Conservation (phyloP, 2,888 invertebrate species). For the Asteroscopus sphinx region DNA sequence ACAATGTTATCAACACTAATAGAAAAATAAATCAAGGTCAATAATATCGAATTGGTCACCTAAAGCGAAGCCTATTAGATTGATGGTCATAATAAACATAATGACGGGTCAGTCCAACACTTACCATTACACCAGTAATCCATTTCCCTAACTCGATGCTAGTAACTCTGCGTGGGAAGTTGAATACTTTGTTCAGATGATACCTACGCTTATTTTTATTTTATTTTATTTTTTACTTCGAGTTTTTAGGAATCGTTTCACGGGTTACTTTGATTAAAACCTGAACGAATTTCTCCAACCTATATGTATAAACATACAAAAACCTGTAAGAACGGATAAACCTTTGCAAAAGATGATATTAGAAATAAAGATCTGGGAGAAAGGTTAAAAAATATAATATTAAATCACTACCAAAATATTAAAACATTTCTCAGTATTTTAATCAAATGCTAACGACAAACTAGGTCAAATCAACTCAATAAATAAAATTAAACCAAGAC, state of each 20-base stretch:
- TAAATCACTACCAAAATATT: too few species aligned
- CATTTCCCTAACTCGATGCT: constrained; percentile 32
- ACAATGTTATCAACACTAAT: constrained; percentile 2
- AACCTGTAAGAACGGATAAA: too few species aligned
- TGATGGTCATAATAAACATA: constrained; percentile 25
- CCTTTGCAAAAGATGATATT: too few species aligned
- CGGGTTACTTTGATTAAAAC: too few species aligned
- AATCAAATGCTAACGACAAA: constrained; percentile 12
- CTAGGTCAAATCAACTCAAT: constrained; percentile 33
- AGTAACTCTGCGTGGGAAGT: constrained; percentile 23
- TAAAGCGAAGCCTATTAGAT: constrained; percentile 27
- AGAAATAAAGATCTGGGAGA: too few species aligned
- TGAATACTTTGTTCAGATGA: neutral
- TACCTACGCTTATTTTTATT: neutral
- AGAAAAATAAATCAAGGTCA: constrained; percentile 8
- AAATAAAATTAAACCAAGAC: constrained; percentile 49
- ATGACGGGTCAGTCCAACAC: constrained; percentile 32
- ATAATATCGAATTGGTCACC: constrained; percentile 10
- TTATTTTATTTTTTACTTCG: neutral
- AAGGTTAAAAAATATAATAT: too few species aligned
- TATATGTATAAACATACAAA: too few species aligned
- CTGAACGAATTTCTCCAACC: too few species aligned
- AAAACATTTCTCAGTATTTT: neutral
- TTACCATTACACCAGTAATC: constrained; percentile 34
- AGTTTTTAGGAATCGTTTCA: too few species aligned